Evolutionary conservation across 2,888 invertebrate genomes (phyloP).

Genomic region (Leptinotarsa haldemani): DNA sequence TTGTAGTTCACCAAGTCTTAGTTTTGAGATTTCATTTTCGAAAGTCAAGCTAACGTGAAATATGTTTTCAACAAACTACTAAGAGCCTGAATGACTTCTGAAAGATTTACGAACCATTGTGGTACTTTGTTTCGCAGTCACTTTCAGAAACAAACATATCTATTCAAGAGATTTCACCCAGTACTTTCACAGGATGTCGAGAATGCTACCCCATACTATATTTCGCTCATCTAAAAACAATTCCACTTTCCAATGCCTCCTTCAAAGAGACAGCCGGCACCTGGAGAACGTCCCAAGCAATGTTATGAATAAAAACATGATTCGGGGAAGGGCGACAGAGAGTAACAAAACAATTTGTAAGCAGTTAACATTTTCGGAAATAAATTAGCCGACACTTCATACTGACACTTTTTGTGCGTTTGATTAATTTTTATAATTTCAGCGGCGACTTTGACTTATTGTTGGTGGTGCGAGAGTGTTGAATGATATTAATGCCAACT

Average conservation of each 20-base stretch:
- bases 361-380: slow-evolving; percentile 44
- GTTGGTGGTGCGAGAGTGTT: slow-evolving; percentile 35
- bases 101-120: too few species aligned
- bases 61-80: too few species aligned
- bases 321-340: slow-evolving; percentile 35
- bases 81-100: too few species aligned
- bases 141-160: background rate
- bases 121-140: background rate
- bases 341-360: slow-evolving; percentile 49
- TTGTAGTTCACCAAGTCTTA: too few species aligned
- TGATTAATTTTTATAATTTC: slow-evolving; percentile 46
- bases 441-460: slow-evolving; percentile 42
- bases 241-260: slow-evolving; percentile 6
- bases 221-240: slow-evolving; percentile 31
- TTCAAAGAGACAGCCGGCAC: slow-evolving; percentile 26
- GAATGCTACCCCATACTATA: slow-evolving; percentile 27
- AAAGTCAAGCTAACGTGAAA: too few species aligned
- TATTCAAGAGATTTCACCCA: background rate
- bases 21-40: too few species aligned
- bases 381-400: slow-evolving; percentile 42
- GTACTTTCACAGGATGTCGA: slow-evolving; percentile 19
- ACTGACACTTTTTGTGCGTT: slow-evolving; percentile 44
- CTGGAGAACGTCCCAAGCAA: slow-evolving; percentile 23
- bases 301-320: slow-evolving; percentile 38
- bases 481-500: slow-evolving; percentile 27